These are phyloP conservation scores for Pseudeuparius sepicola DNA, from an alignment of 2,888 invertebrate genomes.

Conservation along the genomic window DNA sequence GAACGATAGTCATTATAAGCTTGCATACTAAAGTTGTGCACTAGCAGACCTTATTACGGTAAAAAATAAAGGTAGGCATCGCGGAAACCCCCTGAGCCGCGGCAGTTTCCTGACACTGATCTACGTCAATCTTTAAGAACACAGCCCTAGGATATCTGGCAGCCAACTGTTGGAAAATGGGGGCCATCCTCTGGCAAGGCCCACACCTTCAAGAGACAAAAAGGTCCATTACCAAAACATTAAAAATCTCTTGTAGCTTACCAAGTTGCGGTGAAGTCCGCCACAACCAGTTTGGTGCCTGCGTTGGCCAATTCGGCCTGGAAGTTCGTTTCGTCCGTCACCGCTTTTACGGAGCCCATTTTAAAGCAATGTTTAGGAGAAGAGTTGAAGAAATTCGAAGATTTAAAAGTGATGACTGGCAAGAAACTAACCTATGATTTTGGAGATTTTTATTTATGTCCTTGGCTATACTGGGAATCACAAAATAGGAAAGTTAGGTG, in stretches of 20 bases:
- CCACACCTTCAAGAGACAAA: constrained; percentile 66
- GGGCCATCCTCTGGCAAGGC: constrained; percentile 91
- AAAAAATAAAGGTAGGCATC: constrained; percentile 98
- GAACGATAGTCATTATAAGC: not conserved
- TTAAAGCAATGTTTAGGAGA: too few species aligned
- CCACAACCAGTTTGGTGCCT: constrained; percentile 81
- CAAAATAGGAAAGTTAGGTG: too few species aligned
- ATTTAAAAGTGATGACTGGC: constrained; percentile 17
- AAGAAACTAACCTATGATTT: too few species aligned
- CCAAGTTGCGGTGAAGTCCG: constrained; percentile 93
- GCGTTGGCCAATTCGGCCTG: constrained; percentile 75
- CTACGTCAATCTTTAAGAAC: constrained; percentile 93
- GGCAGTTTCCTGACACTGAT: constrained; percentile 84
- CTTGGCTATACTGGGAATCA: too few species aligned
- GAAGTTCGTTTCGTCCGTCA: constrained; percentile 73
- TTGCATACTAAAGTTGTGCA: not conserved
- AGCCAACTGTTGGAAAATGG: constrained; percentile 82
- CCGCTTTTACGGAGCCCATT: constrained; percentile 46
- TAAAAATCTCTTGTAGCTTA: too few species aligned
- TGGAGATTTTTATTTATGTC: too few species aligned
- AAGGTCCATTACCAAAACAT: too few species aligned
- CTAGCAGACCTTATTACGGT: constrained; percentile 62
- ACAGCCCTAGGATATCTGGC: constrained; percentile 78
- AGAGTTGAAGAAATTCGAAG: constrained; percentile 3
- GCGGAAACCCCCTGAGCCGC: constrained; percentile 81